Evolutionary conservation across 2,113 vertebrate genomes (phyloP), one percentile per base, ranked within the genome.

Genomic region (Anguilla rostrata): DNA sequence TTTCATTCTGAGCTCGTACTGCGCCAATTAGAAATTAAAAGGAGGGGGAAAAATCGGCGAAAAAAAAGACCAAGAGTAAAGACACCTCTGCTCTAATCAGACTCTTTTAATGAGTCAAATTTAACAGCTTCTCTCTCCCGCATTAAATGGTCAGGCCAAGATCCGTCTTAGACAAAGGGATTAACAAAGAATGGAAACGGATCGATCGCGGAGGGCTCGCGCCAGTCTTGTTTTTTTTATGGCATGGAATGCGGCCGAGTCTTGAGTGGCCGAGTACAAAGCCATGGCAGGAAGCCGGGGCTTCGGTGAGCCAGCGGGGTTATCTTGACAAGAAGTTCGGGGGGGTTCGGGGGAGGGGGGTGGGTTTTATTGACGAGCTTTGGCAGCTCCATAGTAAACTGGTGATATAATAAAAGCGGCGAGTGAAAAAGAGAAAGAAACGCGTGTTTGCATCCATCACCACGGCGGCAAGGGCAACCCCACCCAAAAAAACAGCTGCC

Each of bases 1-100:
- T 49, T 78, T 85, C 84, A 56, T 71, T 84, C 34, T 49, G 43
- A 85, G 41, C 22, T 20, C 20, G 15, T 18, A 85, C 41, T 39
- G 43, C 71, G 9, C 39, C 84, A 49, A 78, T 49, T 41, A 34
- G 71, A 85, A 40, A 84, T 46, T 5, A 20, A 29, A 41, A 83
- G 34, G 82, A 43, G 26, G 11, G 41, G 63, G 15, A 46, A 22
- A 18, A 56, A 49, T 49, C 53, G 20, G 40, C 1, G 22, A 46
- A 82, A 46, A 66, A 66, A 20, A 66, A 26, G 60, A 26, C 4
- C 22, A 22, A 20, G 4, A 6, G 60, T 20, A 66, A 26, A 66
- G 34, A 40, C 39, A 39, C 39, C 53, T 84, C 1, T 1, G 29
- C 46, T 29, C 1, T 56, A 29, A 82, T 56, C 81, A 29, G 39